A percentile compares a stretch with the other conserved stretches of the same genome.
Evolutionary conservation across 1,140 invertebrate species (phyloP).

Genomic region (Meloidogyne chitwoodi): DNA sequence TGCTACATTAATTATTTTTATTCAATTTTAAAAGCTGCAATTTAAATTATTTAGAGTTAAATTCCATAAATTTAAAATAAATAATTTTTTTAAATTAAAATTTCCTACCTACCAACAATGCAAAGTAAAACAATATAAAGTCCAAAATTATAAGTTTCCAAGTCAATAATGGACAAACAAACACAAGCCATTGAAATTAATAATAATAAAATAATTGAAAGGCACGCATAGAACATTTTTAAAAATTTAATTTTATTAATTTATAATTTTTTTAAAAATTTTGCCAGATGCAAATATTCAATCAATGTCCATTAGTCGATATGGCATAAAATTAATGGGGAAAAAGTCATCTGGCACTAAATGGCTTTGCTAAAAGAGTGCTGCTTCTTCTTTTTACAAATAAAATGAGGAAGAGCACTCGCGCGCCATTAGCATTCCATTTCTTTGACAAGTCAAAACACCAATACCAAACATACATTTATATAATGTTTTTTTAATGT

Average conservation of each 20-base stretch:
- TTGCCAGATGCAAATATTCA: not conserved
- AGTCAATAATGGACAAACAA: constrained; percentile 55
- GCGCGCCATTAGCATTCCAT: not conserved
- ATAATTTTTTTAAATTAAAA: constrained; percentile 2
- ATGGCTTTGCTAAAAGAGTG: not conserved
- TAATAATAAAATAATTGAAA: constrained; percentile 54
- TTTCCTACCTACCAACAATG: constrained; percentile 52
- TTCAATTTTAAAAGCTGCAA: too few relatives aligned
- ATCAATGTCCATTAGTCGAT: not conserved
- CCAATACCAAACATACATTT: not conserved
- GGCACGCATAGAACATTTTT: constrained; percentile 59
- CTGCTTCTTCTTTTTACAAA: not conserved
- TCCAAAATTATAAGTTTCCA: constrained; percentile 59
- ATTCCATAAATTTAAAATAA: not conserved
- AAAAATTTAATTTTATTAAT: not conserved
- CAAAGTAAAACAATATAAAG: constrained; percentile 57
- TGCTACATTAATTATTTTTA: too few relatives aligned
- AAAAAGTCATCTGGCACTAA: not conserved
- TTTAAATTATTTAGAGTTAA: too few relatives aligned
- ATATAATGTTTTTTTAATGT: not conserved
- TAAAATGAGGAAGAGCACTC: not conserved
- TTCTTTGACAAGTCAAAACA: not conserved
- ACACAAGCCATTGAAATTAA: constrained; percentile 52
- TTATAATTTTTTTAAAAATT: too few relatives aligned
- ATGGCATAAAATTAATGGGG: not conserved